These are phyloP conservation scores for Rotaria macrura DNA, from an alignment of 2,888 invertebrate species.

Conservation along the genomic window DNA sequence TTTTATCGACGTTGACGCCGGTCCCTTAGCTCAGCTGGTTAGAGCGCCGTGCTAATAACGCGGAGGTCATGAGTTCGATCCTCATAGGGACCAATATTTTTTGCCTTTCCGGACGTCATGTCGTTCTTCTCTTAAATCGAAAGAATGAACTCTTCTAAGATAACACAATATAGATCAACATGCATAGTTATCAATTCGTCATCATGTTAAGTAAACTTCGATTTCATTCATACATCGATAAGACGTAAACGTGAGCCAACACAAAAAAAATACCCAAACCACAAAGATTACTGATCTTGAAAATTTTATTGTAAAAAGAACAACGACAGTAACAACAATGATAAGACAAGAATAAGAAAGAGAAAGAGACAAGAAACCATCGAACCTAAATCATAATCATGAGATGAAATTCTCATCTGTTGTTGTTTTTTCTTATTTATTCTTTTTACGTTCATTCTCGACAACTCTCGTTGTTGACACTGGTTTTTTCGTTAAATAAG, in stretches of 20 bases:
- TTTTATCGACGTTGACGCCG: not conserved
- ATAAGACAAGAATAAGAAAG: not conserved
- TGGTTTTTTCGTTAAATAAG: constrained; percentile 39
- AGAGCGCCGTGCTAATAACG: constrained; percentile 15
- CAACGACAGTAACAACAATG: not conserved
- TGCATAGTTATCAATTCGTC: too few species aligned
- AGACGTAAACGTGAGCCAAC: too few species aligned
- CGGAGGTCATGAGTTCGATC: constrained; percentile 15
- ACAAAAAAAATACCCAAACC: too few species aligned
- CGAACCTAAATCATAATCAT: not conserved
- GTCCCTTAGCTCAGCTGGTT: constrained; percentile 10
- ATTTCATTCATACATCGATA: not conserved
- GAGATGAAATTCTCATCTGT: not conserved
- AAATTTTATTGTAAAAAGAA: not conserved
- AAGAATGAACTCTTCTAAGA: too few species aligned
- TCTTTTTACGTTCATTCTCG: not conserved
- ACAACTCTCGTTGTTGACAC: not conserved
- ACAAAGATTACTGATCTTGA: not conserved
- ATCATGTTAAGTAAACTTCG: not conserved
- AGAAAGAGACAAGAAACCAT: not conserved
- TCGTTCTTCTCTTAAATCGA: too few species aligned
- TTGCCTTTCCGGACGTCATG: not conserved
- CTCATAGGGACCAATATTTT: not conserved
- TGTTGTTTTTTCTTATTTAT: too few species aligned
- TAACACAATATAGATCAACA: not conserved